Percentiles rank a stretch among this genome's conserved stretches.
phyloP scores from a whole-genome alignment of 2,797 vertebrate species.

The Otolemur crassicaudatus region DNA sequence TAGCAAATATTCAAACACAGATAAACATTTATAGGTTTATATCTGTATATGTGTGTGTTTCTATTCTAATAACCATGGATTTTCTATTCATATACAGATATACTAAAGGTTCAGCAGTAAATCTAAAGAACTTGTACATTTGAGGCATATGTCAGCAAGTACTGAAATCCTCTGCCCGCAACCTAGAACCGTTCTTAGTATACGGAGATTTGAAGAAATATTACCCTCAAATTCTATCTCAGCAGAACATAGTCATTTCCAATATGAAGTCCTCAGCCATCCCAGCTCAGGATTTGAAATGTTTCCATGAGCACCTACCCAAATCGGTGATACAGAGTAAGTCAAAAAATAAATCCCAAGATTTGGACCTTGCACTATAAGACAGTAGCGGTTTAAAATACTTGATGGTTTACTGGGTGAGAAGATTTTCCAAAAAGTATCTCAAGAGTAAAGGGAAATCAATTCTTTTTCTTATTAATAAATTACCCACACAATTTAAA shows the following conservation, averaged over 20 bases:
- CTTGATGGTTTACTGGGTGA: neutral
- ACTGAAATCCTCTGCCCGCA: neutral
- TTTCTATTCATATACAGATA: neutral
- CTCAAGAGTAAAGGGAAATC: conserved; percentile 18
- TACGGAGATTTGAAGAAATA: neutral
- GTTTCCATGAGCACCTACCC: neutral
- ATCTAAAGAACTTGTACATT: neutral
- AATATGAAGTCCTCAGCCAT: neutral
- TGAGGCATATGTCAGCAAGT: neutral
- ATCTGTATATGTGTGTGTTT: neutral
- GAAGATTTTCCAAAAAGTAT: conserved; percentile 7
- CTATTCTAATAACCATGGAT: neutral
- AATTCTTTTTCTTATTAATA: conserved; percentile 31
- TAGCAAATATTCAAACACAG: conserved; percentile 1
- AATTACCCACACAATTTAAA: conserved; percentile 40
- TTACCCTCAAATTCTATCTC: neutral
- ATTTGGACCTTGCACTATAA: neutral
- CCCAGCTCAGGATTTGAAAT: neutral
- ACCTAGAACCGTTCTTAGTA: neutral
- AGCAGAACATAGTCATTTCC: neutral
- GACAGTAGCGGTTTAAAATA: neutral
- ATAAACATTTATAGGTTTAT: neutral
- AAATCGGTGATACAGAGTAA: neutral
- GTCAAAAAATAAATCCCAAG: neutral
- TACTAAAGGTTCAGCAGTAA: neutral